Evolutionary conservation across 2,888 invertebrate genomes (phyloP).

Genomic region (Crepidodera aurea): DNA sequence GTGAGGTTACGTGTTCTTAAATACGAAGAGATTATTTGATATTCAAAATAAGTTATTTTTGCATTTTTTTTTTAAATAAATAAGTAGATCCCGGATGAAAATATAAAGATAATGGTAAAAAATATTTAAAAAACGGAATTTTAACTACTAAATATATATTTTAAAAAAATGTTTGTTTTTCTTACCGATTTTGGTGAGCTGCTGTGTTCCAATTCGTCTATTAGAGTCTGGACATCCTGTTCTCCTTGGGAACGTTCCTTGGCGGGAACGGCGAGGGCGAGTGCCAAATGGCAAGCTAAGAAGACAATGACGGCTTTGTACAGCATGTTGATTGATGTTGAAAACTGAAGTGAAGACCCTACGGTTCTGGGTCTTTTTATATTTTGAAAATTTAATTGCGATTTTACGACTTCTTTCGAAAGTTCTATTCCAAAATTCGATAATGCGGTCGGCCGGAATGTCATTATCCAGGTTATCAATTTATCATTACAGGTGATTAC

Average conservation of each 20-base stretch:
- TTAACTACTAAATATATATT: too few relatives aligned
- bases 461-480: background rate
- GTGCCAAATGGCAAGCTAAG: slow-evolving; percentile 1
- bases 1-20: too few relatives aligned
- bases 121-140: too few relatives aligned
- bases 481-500: background rate
- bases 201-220: slow-evolving; percentile 1
- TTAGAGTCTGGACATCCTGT: background rate
- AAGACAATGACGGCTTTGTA: background rate
- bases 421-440: background rate
- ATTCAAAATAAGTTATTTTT: too few relatives aligned
- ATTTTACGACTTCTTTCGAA: slow-evolving; percentile 10
- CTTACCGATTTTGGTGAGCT: background rate
- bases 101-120: too few relatives aligned
- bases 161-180: too few relatives aligned
- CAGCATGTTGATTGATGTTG: too few relatives aligned
- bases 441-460: background rate
- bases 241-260: background rate
- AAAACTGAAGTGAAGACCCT: background rate
- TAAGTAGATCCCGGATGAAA: too few relatives aligned
- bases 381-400: slow-evolving; percentile 4
- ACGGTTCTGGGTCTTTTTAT: background rate
- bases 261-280: background rate
- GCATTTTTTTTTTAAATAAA: too few relatives aligned
- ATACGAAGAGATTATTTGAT: too few relatives aligned